Evolutionary conservation across 2,113 vertebrate species (phyloP).

Genomic region (Halcyon senegalensis): DNA sequence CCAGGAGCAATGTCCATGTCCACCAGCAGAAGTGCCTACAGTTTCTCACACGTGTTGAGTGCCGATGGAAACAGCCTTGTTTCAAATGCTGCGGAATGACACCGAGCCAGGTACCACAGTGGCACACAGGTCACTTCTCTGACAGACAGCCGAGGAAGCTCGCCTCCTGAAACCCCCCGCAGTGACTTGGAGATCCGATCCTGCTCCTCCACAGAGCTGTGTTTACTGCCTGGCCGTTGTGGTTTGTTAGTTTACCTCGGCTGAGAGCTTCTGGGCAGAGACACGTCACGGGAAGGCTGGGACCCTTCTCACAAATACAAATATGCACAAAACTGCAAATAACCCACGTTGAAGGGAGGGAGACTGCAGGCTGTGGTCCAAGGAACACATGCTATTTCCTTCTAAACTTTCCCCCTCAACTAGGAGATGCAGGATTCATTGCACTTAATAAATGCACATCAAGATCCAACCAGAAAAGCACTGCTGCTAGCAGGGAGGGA

Average conservation of each 20-base stretch:
- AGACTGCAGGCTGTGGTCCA: not conserved
- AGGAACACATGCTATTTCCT: accelerated
- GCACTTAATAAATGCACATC: accelerated
- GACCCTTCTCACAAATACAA: not conserved
- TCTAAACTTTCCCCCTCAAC: not conserved
- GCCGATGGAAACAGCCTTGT: not conserved
- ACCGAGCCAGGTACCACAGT: accelerated
- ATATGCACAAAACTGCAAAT: not conserved
- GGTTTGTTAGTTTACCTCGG: not conserved
- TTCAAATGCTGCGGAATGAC: not conserved
- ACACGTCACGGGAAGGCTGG: not conserved
- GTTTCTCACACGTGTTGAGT: accelerated
- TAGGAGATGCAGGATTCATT: accelerated
- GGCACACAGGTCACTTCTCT: not conserved
- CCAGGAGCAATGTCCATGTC: not conserved
- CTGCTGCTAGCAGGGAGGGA: not conserved
- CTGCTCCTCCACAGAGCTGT: not conserved
- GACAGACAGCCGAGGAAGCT: not conserved
- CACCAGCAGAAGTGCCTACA: not conserved
- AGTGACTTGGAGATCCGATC: not conserved
- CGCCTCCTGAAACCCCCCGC: not conserved
- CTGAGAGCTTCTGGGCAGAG: not conserved
- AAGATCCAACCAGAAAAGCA: not conserved
- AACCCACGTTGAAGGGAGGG: not conserved
- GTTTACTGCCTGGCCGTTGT: not conserved